Evolutionary conservation across 2,888 invertebrate genomes (phyloP).

Genomic region (Oconnorella tubifera): DNA sequence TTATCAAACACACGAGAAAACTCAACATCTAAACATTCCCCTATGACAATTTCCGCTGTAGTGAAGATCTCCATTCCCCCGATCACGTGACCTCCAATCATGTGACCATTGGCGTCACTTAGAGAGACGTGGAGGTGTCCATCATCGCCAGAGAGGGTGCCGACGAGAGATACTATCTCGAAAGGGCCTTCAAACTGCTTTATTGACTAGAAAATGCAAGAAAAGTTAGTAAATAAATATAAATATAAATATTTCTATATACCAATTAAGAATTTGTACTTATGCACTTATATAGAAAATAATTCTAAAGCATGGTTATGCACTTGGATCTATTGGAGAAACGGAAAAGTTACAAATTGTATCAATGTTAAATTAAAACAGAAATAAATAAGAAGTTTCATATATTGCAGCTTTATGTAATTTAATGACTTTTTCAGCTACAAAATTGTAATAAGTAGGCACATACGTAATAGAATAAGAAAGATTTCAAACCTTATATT

Average conservation of each 20-base stretch:
- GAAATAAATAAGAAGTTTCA: no score
- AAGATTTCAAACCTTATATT: no score
- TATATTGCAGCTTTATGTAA: no score
- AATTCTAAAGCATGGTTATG: no score
- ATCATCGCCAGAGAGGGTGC: constrained; percentile 52
- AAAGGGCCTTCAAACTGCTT: constrained; percentile 44
- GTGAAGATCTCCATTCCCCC: constrained; percentile 54
- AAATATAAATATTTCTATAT: neutral
- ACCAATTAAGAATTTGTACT: neutral
- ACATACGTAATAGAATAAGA: no score
- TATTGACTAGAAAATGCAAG: constrained; percentile 22
- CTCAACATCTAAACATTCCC: constrained; percentile 39
- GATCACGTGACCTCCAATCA: constrained; percentile 56
- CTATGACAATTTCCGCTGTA: constrained; percentile 56
- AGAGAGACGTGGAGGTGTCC: constrained; percentile 56
- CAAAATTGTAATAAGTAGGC: no score
- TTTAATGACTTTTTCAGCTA: no score
- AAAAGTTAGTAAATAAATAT: neutral
- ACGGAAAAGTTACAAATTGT: no score
- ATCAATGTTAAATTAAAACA: no score
- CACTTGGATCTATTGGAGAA: no score
- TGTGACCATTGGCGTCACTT: constrained; percentile 50
- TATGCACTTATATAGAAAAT: no score
- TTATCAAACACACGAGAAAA: constrained; percentile 39
- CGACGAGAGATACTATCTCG: constrained; percentile 57